These are phyloP conservation scores for Idaea biselata DNA, from an alignment of 2,888 invertebrate species.

Conservation along the genomic window DNA sequence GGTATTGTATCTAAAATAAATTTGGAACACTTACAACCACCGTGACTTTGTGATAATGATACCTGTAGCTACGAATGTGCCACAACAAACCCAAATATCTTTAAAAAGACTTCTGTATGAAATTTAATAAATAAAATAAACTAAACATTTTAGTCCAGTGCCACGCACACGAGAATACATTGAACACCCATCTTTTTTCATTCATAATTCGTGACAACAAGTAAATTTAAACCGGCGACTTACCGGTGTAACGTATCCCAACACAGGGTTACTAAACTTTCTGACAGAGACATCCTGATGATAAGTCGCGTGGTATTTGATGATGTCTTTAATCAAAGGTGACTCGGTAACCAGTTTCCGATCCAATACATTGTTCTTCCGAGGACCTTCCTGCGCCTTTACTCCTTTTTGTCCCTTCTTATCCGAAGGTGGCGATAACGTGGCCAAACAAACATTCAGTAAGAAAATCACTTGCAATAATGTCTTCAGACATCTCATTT, in stretches of 20 bases:
- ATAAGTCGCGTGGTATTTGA: conserved; percentile 88
- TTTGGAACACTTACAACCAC: too few relatives aligned
- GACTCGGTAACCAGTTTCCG: conserved; percentile 85
- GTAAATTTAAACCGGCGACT: conserved; percentile 28
- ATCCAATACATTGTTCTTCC: conserved; percentile 84
- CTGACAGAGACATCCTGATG: conserved; percentile 84
- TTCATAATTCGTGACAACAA: background rate
- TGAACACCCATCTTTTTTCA: background rate
- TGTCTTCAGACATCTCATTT: conserved; percentile 62
- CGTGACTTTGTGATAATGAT: too few relatives aligned
- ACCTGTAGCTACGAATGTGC: too few relatives aligned
- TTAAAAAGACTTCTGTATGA: too few relatives aligned
- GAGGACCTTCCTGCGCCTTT: conserved; percentile 79
- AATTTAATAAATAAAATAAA: too few relatives aligned
- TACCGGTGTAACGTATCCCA: conserved; percentile 95
- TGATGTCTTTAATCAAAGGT: conserved; percentile 86
- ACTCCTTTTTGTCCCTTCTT: conserved; percentile 70
- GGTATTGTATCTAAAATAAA: too few relatives aligned
- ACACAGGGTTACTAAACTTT: conserved; percentile 86
- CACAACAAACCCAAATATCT: too few relatives aligned
- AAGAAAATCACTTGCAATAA: conserved; percentile 57
- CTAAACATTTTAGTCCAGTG: too few relatives aligned
- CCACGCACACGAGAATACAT: too few relatives aligned
- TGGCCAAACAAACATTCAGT: conserved; percentile 63
- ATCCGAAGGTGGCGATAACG: conserved; percentile 71